These are phyloP conservation scores for Lasioglossum marginatum DNA, from an alignment of 2,888 invertebrate genomes.

Conservation along the genomic window DNA sequence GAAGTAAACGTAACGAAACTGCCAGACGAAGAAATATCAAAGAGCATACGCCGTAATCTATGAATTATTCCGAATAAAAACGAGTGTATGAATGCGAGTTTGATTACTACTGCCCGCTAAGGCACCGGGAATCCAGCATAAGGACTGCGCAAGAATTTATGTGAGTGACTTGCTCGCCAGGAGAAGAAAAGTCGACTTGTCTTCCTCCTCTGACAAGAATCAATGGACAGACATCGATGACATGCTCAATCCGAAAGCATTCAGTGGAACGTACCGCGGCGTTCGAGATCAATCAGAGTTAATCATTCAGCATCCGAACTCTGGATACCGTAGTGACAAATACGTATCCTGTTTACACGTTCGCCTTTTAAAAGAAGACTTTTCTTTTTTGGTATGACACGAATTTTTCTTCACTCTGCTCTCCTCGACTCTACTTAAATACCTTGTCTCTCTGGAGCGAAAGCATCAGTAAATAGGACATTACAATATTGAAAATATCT, in stretches of 20 bases:
- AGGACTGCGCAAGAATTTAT: slow-evolving; percentile 51
- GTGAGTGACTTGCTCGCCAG: slow-evolving; percentile 49
- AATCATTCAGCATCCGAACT: slow-evolving; percentile 28
- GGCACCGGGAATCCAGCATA: slow-evolving; percentile 10
- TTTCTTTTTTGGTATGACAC: background rate
- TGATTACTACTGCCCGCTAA: slow-evolving; percentile 44
- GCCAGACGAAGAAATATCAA: slow-evolving; percentile 15
- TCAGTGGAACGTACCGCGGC: slow-evolving; percentile 37
- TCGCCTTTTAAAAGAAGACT: background rate
- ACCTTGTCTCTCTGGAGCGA: background rate
- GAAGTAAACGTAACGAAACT: slow-evolving; percentile 6
- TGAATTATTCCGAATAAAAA: slow-evolving; percentile 9
- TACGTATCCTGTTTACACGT: slow-evolving; percentile 4
- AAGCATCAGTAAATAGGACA: background rate
- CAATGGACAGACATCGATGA: slow-evolving; percentile 58
- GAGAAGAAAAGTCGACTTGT: slow-evolving; percentile 58
- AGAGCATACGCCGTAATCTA: slow-evolving; percentile 14
- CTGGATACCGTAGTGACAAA: slow-evolving; percentile 36
- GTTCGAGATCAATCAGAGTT: slow-evolving; percentile 52
- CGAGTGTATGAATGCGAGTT: slow-evolving; percentile 45
- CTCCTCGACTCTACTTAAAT: background rate
- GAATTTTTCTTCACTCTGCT: background rate
- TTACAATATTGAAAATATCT: background rate
- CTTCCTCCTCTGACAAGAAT: slow-evolving; percentile 54
- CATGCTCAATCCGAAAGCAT: slow-evolving; percentile 44